phyloP scores from a whole-genome alignment of 2,797 vertebrate species.

The Mallotus villosus region DNA sequence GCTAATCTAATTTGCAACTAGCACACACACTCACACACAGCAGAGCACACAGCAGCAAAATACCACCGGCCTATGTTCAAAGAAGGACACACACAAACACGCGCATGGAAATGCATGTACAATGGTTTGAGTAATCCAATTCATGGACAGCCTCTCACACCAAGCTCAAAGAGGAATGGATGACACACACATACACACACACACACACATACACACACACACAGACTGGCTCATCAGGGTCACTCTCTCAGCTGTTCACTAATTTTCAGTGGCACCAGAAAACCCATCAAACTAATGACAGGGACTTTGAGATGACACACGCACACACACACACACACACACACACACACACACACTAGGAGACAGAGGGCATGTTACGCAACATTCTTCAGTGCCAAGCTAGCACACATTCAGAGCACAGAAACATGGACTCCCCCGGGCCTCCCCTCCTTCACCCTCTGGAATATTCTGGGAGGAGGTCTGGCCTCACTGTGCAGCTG shows the following conservation, averaged over 20 bases:
- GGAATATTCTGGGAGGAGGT: background rate
- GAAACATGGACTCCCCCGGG: background rate
- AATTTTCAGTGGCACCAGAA: background rate
- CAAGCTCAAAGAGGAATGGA: background rate
- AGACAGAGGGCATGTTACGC: background rate
- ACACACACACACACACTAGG: background rate
- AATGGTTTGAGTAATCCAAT: conserved; percentile 10
- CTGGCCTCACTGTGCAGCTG: background rate
- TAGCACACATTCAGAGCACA: conserved; percentile 6
- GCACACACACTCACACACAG: conserved; percentile 7
- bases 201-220: conserved; percentile 4
- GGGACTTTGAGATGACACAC: conserved; percentile 6
- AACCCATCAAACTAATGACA: conserved; percentile 14
- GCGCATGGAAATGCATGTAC: background rate
- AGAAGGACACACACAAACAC: background rate
- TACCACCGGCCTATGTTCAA: conserved; percentile 37
- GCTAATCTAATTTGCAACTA: conserved; percentile 62
- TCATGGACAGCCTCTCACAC: conserved; percentile 1
- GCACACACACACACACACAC: background rate
- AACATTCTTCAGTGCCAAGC: background rate
- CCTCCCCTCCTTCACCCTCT: background rate
- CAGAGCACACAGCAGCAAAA: conserved; percentile 22
- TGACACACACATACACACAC: conserved; percentile 2
- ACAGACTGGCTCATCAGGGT: background rate
- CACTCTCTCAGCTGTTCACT: conserved; percentile 5